phyloP scores from a whole-genome alignment of 2,797 vertebrate genomes.

The Dendrocincla tyrannina region DNA sequence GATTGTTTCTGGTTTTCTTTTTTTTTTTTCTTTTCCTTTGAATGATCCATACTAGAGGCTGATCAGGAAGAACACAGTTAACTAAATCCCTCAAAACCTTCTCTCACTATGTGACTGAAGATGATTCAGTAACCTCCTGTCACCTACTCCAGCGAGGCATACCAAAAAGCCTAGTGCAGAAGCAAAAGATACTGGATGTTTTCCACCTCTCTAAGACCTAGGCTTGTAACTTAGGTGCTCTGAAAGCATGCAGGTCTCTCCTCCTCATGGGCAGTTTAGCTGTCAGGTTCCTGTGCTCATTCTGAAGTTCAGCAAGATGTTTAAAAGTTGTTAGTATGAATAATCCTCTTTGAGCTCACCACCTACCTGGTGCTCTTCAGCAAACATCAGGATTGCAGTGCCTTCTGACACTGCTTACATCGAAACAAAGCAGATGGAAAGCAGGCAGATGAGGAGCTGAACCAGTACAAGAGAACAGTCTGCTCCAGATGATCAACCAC shows the following conservation, averaged over 20 bases:
- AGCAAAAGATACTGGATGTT: background rate
- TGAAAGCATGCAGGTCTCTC: background rate
- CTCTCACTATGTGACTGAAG: background rate
- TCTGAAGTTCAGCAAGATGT: background rate
- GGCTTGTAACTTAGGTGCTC: background rate
- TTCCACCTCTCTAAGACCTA: background rate
- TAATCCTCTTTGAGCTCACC: background rate
- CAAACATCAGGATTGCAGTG: background rate
- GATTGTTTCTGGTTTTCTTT: background rate
- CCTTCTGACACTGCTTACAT: background rate
- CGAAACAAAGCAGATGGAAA: background rate
- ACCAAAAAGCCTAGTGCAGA: background rate
- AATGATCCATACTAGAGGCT: background rate
- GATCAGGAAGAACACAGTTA: background rate
- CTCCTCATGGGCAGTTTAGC: background rate
- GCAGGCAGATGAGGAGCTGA: background rate
- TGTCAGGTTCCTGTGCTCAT: background rate
- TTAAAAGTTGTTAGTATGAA: background rate
- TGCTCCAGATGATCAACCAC: background rate
- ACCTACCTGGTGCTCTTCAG: background rate
- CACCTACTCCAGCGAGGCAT: background rate
- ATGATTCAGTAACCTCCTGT: background rate
- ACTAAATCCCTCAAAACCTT: background rate
- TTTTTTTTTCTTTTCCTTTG: fast-evolving
- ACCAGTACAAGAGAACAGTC: background rate